A percentile compares a stretch with the other conserved stretches of the same genome.
phyloP scores from a whole-genome alignment of 2,797 vertebrate genomes.

The Artibeus lituratus region DNA sequence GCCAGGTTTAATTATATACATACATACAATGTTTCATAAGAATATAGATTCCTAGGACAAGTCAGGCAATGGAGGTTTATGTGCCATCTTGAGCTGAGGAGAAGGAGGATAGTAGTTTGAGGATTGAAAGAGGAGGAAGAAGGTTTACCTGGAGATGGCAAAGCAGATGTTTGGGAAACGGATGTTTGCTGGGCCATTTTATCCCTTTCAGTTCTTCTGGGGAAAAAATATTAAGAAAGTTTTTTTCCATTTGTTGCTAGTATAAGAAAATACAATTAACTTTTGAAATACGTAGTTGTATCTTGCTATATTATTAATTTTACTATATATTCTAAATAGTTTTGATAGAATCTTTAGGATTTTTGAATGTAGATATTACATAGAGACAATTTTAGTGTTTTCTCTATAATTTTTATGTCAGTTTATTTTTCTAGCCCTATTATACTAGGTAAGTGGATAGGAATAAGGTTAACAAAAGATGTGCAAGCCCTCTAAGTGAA shows the following conservation, averaged over 20 bases:
- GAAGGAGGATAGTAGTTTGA: background rate
- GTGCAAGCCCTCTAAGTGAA: background rate
- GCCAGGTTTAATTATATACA: background rate
- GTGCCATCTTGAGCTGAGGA: background rate
- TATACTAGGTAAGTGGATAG: background rate
- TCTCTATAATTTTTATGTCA: background rate
- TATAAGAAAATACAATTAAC: background rate
- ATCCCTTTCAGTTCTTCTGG: background rate
- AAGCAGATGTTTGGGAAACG: background rate
- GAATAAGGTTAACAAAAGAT: background rate
- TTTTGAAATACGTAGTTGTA: background rate
- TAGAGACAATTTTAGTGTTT: background rate
- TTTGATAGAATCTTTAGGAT: background rate
- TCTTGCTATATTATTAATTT: background rate
- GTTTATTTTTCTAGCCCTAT: background rate
- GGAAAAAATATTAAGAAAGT: background rate
- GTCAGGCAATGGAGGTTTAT: background rate
- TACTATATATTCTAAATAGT: background rate
- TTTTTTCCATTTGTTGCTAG: background rate
- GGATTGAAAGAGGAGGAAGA: background rate
- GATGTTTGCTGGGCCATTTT: background rate
- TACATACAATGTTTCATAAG: background rate
- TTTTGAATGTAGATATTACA: background rate
- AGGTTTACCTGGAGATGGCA: background rate
- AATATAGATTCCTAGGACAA: background rate